phyloP scores from a whole-genome alignment of 2,113 vertebrate species.

The Marcusenius ussheri region DNA sequence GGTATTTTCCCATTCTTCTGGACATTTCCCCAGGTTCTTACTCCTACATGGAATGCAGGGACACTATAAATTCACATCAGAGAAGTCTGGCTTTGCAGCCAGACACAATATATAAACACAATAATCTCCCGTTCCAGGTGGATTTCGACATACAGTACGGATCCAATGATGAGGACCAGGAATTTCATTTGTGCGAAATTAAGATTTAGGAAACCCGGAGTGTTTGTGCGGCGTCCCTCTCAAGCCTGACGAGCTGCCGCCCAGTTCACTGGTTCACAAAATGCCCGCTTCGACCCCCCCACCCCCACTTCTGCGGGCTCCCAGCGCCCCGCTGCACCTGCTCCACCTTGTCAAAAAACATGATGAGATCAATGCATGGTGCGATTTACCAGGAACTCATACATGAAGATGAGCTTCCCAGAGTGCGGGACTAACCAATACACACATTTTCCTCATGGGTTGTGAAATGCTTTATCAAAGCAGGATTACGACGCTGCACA shows the following conservation, averaged over 20 bases:
- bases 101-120: conserved; percentile 26
- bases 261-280: not conserved
- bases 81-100: conserved; percentile 13
- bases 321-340: not conserved
- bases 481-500: not conserved
- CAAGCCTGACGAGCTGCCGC: not conserved
- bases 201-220: conserved; percentile 30
- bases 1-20: not conserved
- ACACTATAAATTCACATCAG: conserved; percentile 6
- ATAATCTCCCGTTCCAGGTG: conserved; percentile 33
- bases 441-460: not conserved
- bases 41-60: conserved; percentile 11
- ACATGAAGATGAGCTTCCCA: conserved; percentile 9
- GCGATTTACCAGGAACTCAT: conserved; percentile 12
- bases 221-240: not conserved
- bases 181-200: conserved; percentile 30
- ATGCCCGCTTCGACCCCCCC: not conserved
- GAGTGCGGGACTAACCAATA: not conserved
- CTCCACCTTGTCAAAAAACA: conserved; percentile 2
- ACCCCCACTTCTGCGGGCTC: not conserved
- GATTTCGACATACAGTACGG: conserved; percentile 30
- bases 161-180: conserved; percentile 33
- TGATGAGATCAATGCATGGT: not conserved
- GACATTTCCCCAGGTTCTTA: not conserved
- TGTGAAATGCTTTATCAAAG: not conserved